Base-by-base conservation (phyloP, 2,113 vertebrate species). In the Ardeotis arabs region DNA sequence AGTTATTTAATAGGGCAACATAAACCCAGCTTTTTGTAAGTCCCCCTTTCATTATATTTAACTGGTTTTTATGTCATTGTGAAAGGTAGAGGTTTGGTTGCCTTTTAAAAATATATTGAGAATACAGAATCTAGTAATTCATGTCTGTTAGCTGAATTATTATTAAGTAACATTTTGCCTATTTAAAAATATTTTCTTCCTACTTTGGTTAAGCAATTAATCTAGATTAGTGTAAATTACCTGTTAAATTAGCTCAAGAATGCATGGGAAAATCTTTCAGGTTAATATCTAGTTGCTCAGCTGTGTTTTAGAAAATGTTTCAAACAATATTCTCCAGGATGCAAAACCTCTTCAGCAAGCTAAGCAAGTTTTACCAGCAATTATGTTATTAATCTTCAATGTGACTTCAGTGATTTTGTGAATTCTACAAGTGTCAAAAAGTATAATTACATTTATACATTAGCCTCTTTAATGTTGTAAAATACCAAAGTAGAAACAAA, bases 281-380 rank as follows among this genome's bases (percentile, higher is more conserved):
- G 23, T 85, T 96, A 88, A 85, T 67, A 90, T 31, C 60, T 44
- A 90, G 60, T 37, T 86, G 25, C 47, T 90, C 44, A 92, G 35
- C 68, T 74, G 25, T 70, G 31, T 70, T 94, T 89, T 44, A 55
- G 39, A 93, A 93, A 93, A 70, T 14, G 17, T 70, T 80, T 77
- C 75, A 83, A 83, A 84, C 28, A 70, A 41, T 77, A 84, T 83
- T 63, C 68, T 89, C 13, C 35, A 77, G 33, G 31, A 84, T 67
- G 79, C 47, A 95, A 93, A 96, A 93, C 82, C 64, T 86, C 68
- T 92, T 88, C 39, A 78, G 75, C 92, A 90, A 92, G 96, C 64
- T 79, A 90, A 94, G 75, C 94, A 94, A 90, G 88, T 93, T 96
- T 91, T 84, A 74, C 56, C 52, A 90, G 75, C 94, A 94, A 95